Conservation (phyloP, 2,888 invertebrate genomes). For the Harpagoxenus sublaevis region DNA sequence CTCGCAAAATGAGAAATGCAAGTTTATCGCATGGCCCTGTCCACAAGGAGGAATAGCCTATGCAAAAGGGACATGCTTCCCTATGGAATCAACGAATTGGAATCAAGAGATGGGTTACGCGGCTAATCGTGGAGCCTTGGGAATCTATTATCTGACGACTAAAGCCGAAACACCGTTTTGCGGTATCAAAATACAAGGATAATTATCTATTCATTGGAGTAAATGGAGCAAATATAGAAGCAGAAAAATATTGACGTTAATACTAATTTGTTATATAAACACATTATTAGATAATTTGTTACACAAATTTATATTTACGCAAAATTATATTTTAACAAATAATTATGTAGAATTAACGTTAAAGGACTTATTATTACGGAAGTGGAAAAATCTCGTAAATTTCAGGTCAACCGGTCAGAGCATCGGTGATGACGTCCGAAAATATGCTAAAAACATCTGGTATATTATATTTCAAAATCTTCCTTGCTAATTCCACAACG, state of each 20-base stretch:
- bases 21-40: constrained; percentile 88
- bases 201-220: neutral
- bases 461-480: constrained; percentile 85
- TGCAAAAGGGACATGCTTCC: constrained; percentile 88
- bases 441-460: constrained; percentile 86
- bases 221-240: neutral
- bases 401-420: constrained; percentile 87
- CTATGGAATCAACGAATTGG: constrained; percentile 82
- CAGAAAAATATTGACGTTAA: neutral
- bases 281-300: neutral
- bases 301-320: neutral
- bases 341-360: neutral
- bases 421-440: constrained; percentile 86
- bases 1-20: constrained; percentile 85
- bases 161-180: constrained; percentile 87
- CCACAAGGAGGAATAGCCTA: constrained; percentile 87
- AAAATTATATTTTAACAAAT: neutral
- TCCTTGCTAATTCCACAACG: constrained; percentile 84
- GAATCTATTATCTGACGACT: constrained; percentile 88
- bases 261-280: neutral
- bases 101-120: constrained; percentile 83
- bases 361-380: neutral
- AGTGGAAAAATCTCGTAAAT: constrained; percentile 16
- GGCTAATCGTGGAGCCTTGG: constrained; percentile 84
- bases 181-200: constrained; percentile 84